These are phyloP conservation scores for Rhinichthys osculus DNA, from an alignment of 2,797 vertebrate species.

Conservation along the genomic window DNA sequence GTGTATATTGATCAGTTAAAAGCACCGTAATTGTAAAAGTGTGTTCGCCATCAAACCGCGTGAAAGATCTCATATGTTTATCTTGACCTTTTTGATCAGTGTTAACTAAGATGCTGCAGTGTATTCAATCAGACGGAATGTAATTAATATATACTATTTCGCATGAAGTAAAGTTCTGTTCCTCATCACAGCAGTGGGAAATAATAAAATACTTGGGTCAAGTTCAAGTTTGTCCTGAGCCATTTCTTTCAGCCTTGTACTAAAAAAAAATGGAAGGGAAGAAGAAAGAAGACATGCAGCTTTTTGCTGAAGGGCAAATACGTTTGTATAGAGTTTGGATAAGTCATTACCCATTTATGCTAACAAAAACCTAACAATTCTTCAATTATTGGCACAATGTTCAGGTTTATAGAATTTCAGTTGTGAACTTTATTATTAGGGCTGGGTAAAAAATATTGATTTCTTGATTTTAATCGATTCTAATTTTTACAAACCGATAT, in stretches of 20 bases:
- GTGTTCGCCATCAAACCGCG: neutral
- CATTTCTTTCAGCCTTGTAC: constrained; percentile 22
- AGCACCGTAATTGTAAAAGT: neutral
- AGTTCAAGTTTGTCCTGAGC: constrained; percentile 31
- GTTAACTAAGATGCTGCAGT: neutral
- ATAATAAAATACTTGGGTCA: constrained; percentile 25
- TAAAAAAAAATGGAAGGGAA: neutral
- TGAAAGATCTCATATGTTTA: constrained; percentile 10
- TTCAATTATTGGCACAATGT: constrained; percentile 1
- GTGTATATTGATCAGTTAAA: neutral
- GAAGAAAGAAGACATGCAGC: neutral
- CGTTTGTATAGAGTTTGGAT: constrained; percentile 39
- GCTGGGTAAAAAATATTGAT: no score
- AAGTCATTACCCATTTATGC: constrained; percentile 40
- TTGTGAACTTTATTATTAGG: constrained; percentile 19
- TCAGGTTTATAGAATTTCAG: neutral
- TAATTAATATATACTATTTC: constrained; percentile 30
- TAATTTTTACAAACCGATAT: no score
- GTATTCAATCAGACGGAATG: constrained; percentile 1
- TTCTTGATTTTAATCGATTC: no score
- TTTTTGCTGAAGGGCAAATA: constrained; percentile 58
- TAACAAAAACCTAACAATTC: neutral
- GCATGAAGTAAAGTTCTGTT: constrained; percentile 2
- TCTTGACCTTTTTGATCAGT: constrained; percentile 9
- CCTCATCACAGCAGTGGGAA: neutral